Conservation (phyloP, 2,113 vertebrate genomes). For the Uria lomvia region DNA sequence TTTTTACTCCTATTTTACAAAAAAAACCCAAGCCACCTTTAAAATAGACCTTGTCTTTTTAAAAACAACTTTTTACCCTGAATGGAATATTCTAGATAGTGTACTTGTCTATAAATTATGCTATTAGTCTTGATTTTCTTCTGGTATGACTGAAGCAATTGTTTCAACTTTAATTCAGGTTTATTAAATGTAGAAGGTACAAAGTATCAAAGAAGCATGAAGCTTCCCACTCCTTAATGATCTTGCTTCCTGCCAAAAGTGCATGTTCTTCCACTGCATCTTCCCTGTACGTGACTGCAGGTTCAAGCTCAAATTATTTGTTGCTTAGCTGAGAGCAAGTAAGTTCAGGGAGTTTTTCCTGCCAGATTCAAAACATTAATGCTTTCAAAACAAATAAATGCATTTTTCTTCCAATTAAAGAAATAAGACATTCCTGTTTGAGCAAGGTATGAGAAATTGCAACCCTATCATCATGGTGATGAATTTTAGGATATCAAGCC, state of each 20-base stretch:
- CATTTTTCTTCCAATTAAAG: constrained; percentile 33
- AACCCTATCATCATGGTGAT: neutral
- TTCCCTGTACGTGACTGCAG: neutral
- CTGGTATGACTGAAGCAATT: neutral
- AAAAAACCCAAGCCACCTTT: neutral
- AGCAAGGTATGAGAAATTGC: neutral
- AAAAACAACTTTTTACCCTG: neutral
- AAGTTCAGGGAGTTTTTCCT: neutral
- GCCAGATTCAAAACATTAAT: neutral
- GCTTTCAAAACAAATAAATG: constrained; percentile 21
- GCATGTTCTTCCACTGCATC: neutral
- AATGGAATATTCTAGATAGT: neutral
- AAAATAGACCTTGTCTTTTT: neutral
- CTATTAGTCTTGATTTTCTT: neutral
- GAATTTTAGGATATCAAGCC: neutral
- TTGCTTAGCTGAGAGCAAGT: constrained; percentile 30
- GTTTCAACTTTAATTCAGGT: constrained; percentile 14
- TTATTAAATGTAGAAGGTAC: neutral
- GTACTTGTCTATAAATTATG: neutral
- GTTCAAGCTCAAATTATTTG: constrained; percentile 20
- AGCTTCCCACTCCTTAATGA: neutral
- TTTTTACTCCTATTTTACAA: neutral
- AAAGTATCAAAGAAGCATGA: neutral
- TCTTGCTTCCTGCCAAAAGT: constrained; percentile 11
- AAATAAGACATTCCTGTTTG: neutral